phyloP scores from a whole-genome alignment of 2,113 vertebrate species.

The Phycodurus eques region DNA sequence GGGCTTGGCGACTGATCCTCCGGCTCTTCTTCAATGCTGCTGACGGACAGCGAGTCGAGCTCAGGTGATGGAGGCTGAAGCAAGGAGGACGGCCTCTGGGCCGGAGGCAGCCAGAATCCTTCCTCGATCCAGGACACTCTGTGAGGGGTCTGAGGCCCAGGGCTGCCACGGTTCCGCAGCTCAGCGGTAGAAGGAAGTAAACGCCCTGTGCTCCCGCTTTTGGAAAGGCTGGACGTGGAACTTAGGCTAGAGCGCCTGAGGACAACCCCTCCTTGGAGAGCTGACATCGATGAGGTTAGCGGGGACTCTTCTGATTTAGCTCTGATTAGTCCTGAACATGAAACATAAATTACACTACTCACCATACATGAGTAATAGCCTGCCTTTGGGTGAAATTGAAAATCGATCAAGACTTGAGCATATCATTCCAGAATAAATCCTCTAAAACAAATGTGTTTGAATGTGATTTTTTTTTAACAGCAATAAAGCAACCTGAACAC shows the following conservation, averaged over 20 bases:
- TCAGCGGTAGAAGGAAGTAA: conserved; percentile 25
- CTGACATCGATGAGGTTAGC: conserved; percentile 4
- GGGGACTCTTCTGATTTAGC: conserved; percentile 45
- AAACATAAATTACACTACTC: background rate
- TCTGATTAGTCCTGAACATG: conserved; percentile 43
- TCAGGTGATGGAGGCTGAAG: conserved; percentile 58
- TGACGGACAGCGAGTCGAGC: conserved; percentile 71
- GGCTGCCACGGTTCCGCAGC: conserved; percentile 31
- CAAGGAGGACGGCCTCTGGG: conserved; percentile 32
- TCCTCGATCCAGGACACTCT: conserved; percentile 84
- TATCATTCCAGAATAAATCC: too few relatives aligned
- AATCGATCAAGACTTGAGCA: background rate
- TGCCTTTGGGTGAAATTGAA: background rate
- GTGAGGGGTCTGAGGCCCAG: conserved; percentile 65
- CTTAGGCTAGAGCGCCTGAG: conserved; percentile 57
- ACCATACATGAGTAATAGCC: background rate
- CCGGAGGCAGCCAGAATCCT: conserved; percentile 64
- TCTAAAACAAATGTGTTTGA: background rate
- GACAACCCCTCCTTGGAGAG: conserved; percentile 39
- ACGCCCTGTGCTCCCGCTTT: conserved; percentile 17
- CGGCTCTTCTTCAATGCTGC: conserved; percentile 78
- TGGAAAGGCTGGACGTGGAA: background rate
- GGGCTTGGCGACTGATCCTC: conserved; percentile 39
- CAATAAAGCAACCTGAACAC: conserved; percentile 32
- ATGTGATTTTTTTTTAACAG: background rate